Conservation (phyloP, 1,140 invertebrate genomes). For the Tachypleus tridentatus region DNA sequence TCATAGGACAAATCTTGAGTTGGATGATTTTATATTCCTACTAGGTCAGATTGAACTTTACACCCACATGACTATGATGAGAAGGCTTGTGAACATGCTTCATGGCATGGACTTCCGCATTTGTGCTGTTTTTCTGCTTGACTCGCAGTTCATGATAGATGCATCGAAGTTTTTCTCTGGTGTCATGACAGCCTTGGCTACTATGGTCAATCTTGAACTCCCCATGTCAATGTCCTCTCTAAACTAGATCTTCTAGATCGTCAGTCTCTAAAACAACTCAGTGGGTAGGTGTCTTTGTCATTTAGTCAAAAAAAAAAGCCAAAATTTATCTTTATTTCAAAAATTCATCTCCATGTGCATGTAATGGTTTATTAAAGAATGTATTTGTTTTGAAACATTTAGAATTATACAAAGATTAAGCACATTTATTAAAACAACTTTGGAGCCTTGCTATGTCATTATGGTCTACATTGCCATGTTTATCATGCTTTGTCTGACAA, state of each 20-base stretch:
- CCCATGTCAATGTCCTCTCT: constrained; percentile 85
- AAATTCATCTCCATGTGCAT: no score
- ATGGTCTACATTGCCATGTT: no score
- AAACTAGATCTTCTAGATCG: constrained; percentile 92
- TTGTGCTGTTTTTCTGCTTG: constrained; percentile 84
- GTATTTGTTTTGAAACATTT: no score
- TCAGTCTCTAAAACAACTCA: constrained; percentile 27
- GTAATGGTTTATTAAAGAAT: no score
- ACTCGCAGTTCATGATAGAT: constrained; percentile 96
- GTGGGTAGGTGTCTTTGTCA: neutral
- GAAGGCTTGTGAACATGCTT: constrained; percentile 65
- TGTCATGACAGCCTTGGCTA: constrained; percentile 83
- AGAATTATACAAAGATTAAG: no score
- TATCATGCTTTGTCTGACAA: no score
- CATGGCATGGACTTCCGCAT: constrained; percentile 46
- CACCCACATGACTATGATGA: constrained; percentile 85
- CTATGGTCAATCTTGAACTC: constrained; percentile 94
- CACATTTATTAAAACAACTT: no score
- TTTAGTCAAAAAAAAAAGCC: no score
- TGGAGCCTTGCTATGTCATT: no score
- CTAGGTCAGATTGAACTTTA: constrained; percentile 92
- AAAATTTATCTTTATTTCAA: no score
- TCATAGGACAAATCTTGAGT: no score
- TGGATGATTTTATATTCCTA: constrained; percentile 11
- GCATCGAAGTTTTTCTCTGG: constrained; percentile 89